A percentile compares a stretch with the other conserved stretches of the same genome.
phyloP scores from a whole-genome alignment of 1,140 invertebrate species.

The Magallana ariakensis region DNA sequence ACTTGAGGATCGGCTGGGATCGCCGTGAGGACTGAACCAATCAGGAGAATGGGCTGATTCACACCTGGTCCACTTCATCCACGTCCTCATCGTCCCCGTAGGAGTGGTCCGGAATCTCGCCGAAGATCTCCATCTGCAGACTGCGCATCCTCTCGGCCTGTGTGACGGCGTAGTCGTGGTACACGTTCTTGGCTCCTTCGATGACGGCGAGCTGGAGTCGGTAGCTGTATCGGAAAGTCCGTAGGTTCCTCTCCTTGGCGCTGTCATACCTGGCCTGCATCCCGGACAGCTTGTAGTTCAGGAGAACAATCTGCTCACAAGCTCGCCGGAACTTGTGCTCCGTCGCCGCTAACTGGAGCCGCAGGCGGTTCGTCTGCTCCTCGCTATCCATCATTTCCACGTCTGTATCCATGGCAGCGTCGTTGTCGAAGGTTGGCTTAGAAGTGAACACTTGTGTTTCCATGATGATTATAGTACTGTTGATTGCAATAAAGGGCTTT shows the following conservation, averaged over 20 bases:
- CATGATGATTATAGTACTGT: neutral
- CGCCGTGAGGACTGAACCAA: neutral
- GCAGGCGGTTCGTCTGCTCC: neutral
- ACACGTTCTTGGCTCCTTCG: conserved; percentile 64
- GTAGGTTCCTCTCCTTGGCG: conserved; percentile 52
- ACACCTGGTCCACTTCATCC: neutral
- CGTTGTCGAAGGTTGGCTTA: neutral
- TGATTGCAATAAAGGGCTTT: neutral
- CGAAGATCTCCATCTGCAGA: conserved; percentile 52
- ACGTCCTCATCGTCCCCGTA: neutral
- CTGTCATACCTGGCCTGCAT: conserved; percentile 52
- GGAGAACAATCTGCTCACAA: conserved; percentile 56
- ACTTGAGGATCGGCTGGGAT: neutral
- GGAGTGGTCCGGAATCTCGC: neutral
- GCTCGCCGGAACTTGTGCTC: conserved; percentile 58
- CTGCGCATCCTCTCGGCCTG: conserved; percentile 57
- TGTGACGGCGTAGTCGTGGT: conserved; percentile 61
- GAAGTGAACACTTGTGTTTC: neutral
- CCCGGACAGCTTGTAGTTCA: conserved; percentile 56
- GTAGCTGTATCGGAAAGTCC: conserved; percentile 60
- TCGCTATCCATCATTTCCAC: neutral
- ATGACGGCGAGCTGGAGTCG: conserved; percentile 59
- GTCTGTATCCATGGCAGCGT: neutral
- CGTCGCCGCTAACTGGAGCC: conserved; percentile 23
- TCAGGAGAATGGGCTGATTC: neutral